These are phyloP conservation scores for Xestia sexstrigata DNA, from an alignment of 2,888 invertebrate genomes.

Conservation along the genomic window DNA sequence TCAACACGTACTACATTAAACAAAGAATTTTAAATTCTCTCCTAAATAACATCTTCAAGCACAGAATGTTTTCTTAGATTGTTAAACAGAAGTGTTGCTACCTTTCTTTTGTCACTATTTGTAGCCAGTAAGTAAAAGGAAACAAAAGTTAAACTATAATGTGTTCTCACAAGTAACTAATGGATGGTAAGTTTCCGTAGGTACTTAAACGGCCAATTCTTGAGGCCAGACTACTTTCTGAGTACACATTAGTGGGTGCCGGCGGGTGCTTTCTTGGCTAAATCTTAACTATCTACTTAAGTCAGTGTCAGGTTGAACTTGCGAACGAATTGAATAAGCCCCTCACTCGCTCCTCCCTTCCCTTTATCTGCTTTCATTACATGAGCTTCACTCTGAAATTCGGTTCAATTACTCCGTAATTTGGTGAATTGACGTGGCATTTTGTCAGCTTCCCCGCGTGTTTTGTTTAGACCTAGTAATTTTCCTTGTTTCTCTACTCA, in stretches of 20 bases:
- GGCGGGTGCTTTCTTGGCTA: conserved; percentile 82
- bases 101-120: conserved; percentile 73
- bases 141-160: conserved; percentile 88
- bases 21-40: conserved; percentile 55
- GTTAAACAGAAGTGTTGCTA: conserved; percentile 60
- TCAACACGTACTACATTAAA: conserved; percentile 59
- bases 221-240: conserved; percentile 86
- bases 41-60: conserved; percentile 36
- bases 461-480: conserved; percentile 75
- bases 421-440: conserved; percentile 86
- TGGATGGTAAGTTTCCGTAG: conserved; percentile 87
- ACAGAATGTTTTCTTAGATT: conserved; percentile 54
- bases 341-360: conserved; percentile 78
- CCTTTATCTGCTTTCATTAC: conserved; percentile 88
- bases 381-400: conserved; percentile 86
- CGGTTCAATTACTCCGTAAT: conserved; percentile 87
- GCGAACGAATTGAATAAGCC: conserved; percentile 85
- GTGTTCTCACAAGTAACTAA: conserved; percentile 87
- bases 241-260: conserved; percentile 87
- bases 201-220: conserved; percentile 88
- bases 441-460: conserved; percentile 84
- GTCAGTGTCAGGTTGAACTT: conserved; percentile 84
- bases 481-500: conserved; percentile 64
- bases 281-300: conserved; percentile 89
- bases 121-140: conserved; percentile 78